Base-by-base conservation (phyloP, 2,888 invertebrate species). In the Aphidius colemani region DNA sequence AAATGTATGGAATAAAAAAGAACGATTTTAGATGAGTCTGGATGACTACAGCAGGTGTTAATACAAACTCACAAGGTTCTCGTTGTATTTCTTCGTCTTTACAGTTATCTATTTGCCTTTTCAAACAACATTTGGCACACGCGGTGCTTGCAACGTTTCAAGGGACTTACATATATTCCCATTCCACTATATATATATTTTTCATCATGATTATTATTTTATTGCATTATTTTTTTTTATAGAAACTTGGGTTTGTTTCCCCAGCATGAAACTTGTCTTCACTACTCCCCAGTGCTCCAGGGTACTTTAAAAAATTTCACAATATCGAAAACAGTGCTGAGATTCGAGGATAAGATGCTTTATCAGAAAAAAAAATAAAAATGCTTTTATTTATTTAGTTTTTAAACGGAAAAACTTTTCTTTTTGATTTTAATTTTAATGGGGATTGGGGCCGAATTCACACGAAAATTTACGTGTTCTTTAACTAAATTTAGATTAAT, bases 281-380 rank as follows among this genome's bases (percentile, higher is more conserved):
- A 11, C 45, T 1, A 41, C 39, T 45, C 55, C 49, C 11, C 11
- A 30, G 11, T 41, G 13, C 41, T 43, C 45, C 43, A 10, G 48
- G 43, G 53, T 69, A 68, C 67, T 72, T 68, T 69, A 69, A 72
- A 70, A 74, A 74, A 74, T 74, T 74, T 73, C 70, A 74, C 71
- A 72, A 73, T 74, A 73, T 71, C 46, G 48, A 48, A n/a, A 7
- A 48, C 11, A 39, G 48, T 46, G 57, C 46, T 57, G 57, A 46
- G 46, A 57, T 48, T 57, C 7, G 57, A 46, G 57, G 46, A 57
- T 57, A 46, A 57, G 57, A 30, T 11, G 11, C 10, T 48, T 46
- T 30, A 30, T 30, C 30, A 30, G 5, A 5, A 30, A 30, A 30
- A 30, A 30, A 30, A 30, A 18, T 2, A 18, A 18, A 18, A 18